Base-by-base conservation (phyloP, 2,888 invertebrate species). In the Brachyopa scutellaris region DNA sequence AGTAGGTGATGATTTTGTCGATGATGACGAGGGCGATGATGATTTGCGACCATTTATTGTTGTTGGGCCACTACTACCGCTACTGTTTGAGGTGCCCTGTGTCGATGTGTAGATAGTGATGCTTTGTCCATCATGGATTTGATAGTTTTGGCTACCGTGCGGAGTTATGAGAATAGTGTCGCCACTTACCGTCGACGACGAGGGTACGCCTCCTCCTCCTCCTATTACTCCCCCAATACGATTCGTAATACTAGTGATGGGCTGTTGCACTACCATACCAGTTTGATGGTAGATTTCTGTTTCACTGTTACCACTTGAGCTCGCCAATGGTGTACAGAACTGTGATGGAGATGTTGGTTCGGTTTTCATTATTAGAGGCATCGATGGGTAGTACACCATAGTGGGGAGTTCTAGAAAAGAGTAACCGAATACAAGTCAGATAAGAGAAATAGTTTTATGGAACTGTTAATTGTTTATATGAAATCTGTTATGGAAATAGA, bases 321-420 rank as follows among this genome's bases (percentile, higher is more conserved):
- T 59, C 4, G 86, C 86, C 23, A 89, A 74, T 4, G 87, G 86
- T 9, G 86, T 84, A 55, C 90, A 90, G 61, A 89, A 87, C 62
- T 89, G 88, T 51, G 87, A 77, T 85, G 90, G 89, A 62, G 86
- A 87, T 73, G 88, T 85, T 80, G 88, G 89, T 83, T 91, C 91
- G 29, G 89, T 87, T 87, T 90, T 90, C 86, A 90, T 89, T 72
- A 90, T 88, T 61, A 90, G 85, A 78, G 89, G 90, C 69, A 89
- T 87, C 51, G 91, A 87, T 78, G 89, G 88, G 84, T 91, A 90
- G 85, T 91, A 91, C 67, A 91, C 91, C 90, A 91, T 91, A 83
- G 89, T 90, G 85, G 84, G 84, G 79, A 86, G 85, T 85, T 89
- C 90, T 90, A n/a, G 69, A 4, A 87, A 84, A 42, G 8, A 86